Evolutionary conservation across 2,797 vertebrate species (phyloP).

Genomic region (Myripristis jacobus): DNA sequence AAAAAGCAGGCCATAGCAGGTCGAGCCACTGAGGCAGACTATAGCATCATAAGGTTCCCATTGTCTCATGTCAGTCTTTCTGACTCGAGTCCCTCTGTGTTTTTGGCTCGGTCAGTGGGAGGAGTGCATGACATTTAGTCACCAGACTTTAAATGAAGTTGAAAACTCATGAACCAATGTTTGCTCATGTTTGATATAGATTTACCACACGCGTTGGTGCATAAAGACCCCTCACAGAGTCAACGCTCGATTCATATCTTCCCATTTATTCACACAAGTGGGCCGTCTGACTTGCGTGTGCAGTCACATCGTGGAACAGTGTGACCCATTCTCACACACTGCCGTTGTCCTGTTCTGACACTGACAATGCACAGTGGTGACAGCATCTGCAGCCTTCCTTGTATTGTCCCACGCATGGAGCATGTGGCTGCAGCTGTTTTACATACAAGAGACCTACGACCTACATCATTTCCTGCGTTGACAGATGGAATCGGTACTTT

Average conservation of each 20-base stretch:
- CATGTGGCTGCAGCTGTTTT: conserved; percentile 57
- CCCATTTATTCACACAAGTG: conserved; percentile 71
- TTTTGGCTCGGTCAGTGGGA: conserved; percentile 43
- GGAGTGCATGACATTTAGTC: conserved; percentile 7
- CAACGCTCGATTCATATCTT: conserved; percentile 63
- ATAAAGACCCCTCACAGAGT: conserved; percentile 52
- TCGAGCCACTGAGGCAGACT: conserved; percentile 22
- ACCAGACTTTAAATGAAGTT: neutral
- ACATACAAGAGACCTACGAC: conserved; percentile 16
- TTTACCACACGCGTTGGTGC: conserved; percentile 31
- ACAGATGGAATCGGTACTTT: no score
- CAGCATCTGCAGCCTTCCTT: conserved; percentile 72
- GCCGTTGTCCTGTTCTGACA: conserved; percentile 55
- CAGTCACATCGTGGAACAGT: conserved; percentile 59
- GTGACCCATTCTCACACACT: conserved; percentile 58
- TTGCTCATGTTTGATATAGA: conserved; percentile 43
- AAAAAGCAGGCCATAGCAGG: conserved; percentile 20
- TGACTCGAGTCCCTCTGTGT: neutral
- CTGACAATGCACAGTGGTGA: conserved; percentile 76
- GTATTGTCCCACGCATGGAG: conserved; percentile 71
- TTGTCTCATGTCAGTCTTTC: conserved; percentile 16
- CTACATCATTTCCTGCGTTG: neutral
- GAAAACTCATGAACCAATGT: conserved; percentile 27
- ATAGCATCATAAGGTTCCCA: conserved; percentile 36
- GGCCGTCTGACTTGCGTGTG: conserved; percentile 63